Evolutionary conservation across 2,797 vertebrate species (phyloP), one percentile per base, ranked within the genome.

Genomic region (Cyclopterus lumpus): DNA sequence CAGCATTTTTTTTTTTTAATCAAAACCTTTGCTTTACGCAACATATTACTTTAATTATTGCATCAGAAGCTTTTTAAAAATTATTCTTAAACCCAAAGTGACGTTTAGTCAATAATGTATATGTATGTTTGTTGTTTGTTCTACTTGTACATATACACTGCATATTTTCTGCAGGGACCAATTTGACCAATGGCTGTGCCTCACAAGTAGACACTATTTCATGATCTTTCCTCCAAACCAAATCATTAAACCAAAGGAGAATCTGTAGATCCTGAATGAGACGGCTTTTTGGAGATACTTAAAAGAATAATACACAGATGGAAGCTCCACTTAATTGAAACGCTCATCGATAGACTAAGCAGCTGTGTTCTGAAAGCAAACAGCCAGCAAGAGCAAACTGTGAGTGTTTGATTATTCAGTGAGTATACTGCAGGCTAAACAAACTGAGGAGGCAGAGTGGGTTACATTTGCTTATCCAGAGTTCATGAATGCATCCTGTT

Each of bases 331-430:
- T 88, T 82, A 86, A 91, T 82, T 89, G 79, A 90, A 91, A 91
- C 85, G 28, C 63, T 54, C n/a, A 34, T 82, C 66, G 40, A 53
- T 20, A 91, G 87, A 88, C 87, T 87, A 85, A 91, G 82, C 90
- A 86, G 55, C 66, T 69, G 40, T 4, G n/a, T 11, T 86, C 65
- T 69, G 59, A 88, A 90, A 91, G 82, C 90, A 93, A 91, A 92
- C 86, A 81, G 53, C 6, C 55, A 67, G 57, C 67, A 28, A 81
- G 59, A 26, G 40, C 53, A 79, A 57, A 79, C 71, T 64, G 64
- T 24, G 58, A 73, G 28, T 71, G 82, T 89, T 92, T 90, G 84
- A 63, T 92, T 90, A 49, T 82, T 81, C 61, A 77, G 36, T 11
- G 22, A 79, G 63, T 22, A 38, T 4, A 51, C 38, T 55, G 36